Percentiles rank a stretch among this genome's conserved stretches.
phyloP scores from a whole-genome alignment of 2,113 vertebrate species.

The Polypterus senegalus region DNA sequence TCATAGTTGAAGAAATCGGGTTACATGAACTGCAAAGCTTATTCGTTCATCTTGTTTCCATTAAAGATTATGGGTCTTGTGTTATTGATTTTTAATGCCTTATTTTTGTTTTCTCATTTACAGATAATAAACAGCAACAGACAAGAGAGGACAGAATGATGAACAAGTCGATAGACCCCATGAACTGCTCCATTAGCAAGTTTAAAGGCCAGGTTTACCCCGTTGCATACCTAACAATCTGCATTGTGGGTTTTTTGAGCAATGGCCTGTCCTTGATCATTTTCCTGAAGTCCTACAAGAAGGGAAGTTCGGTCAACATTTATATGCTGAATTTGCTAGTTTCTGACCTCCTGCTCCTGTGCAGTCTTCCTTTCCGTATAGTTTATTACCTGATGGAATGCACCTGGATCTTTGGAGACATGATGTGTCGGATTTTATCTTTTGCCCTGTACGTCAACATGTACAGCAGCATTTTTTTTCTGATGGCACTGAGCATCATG shows the following conservation, averaged over 20 bases:
- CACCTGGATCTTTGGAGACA: conserved; percentile 47
- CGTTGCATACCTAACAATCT: conserved; percentile 36
- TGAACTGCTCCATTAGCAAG: conserved; percentile 21
- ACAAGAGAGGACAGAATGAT: neutral
- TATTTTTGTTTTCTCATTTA: too few relatives aligned
- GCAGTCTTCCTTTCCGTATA: conserved; percentile 48
- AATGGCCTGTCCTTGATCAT: conserved; percentile 50
- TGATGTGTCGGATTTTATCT: conserved; percentile 44
- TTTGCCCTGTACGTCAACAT: conserved; percentile 57
- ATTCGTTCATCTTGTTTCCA: too few relatives aligned
- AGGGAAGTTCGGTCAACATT: conserved; percentile 35
- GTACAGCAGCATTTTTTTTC: conserved; percentile 65
- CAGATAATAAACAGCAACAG: too few relatives aligned
- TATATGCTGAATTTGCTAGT: conserved; percentile 59
- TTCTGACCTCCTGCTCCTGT: conserved; percentile 53
- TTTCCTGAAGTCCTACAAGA: conserved; percentile 38
- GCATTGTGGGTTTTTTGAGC: conserved; percentile 36
- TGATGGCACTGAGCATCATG: conserved; percentile 46
- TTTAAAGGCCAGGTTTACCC: conserved; percentile 56
- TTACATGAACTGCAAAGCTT: too few relatives aligned
- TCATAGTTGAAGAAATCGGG: too few relatives aligned
- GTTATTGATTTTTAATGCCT: too few relatives aligned
- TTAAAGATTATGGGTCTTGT: too few relatives aligned
- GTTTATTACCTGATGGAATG: conserved; percentile 44
- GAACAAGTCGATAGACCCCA: neutral